Percentiles rank a stretch among this genome's conserved stretches.
phyloP scores from a whole-genome alignment of 1,140 invertebrate genomes.

The Pseudomyrmex flavicornis region DNA sequence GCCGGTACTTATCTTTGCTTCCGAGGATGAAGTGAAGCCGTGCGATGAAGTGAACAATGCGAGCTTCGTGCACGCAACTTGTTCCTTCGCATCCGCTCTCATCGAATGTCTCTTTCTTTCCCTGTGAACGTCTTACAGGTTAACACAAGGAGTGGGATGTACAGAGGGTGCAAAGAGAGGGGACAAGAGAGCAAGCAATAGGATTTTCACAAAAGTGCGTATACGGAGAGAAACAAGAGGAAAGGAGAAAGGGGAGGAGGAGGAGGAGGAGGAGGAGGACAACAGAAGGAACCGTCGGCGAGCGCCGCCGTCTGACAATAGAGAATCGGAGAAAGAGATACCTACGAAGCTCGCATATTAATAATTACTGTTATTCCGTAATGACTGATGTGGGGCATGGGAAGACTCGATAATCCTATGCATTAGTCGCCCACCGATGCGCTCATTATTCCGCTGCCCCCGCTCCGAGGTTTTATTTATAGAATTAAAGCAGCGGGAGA shows the following conservation, averaged over 20 bases:
- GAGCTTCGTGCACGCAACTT: constrained; percentile 81
- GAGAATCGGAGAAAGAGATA: constrained; percentile 64
- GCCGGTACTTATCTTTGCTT: constrained; percentile 73
- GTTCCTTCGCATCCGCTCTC: constrained; percentile 84
- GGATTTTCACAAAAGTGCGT: constrained; percentile 41
- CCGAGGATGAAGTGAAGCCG: constrained; percentile 64
- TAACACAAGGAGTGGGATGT: constrained; percentile 23
- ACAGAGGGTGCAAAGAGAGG: constrained; percentile 2
- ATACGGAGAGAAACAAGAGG: background rate
- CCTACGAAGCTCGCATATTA: constrained; percentile 80
- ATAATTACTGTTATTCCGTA: constrained; percentile 85
- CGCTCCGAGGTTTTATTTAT: constrained; percentile 78
- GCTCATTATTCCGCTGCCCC: constrained; percentile 78
- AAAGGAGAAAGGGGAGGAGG: background rate
- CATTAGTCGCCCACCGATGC: constrained; percentile 80
- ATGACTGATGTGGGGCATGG: constrained; percentile 84
- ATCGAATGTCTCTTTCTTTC: constrained; percentile 80
- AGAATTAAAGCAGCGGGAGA: constrained; percentile 79
- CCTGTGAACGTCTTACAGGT: constrained; percentile 40
- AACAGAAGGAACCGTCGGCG: background rate
- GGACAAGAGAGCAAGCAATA: constrained; percentile 6
- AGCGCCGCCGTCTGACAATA: constrained; percentile 77
- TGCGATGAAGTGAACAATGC: constrained; percentile 75
- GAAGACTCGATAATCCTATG: constrained; percentile 85
- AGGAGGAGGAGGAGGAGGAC: constrained; percentile 62